Evolutionary conservation across 1,140 invertebrate species (phyloP).

Genomic region (Heterodera schachtii): DNA sequence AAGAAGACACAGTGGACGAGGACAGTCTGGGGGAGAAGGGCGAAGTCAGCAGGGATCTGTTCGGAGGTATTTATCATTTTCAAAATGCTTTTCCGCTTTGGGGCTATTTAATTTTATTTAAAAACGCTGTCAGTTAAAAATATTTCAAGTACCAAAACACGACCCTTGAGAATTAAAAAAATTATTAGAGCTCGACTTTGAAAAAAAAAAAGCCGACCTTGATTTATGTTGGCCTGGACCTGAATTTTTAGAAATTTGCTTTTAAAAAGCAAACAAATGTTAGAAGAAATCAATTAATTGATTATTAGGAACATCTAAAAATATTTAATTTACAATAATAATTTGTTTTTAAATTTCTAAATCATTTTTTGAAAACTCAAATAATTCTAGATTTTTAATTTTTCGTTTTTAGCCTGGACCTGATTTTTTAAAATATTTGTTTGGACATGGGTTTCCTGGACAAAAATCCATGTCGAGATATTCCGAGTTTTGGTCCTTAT

Average conservation of each 20-base stretch:
- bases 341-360: no score
- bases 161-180: neutral
- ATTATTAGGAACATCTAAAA: neutral
- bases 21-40: conserved; percentile 13
- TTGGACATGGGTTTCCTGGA: no score
- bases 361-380: neutral
- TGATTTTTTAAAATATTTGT: no score
- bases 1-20: conserved; percentile 33
- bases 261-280: neutral
- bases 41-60: conserved; percentile 7
- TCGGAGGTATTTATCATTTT: conserved; percentile 26
- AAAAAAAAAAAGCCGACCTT: neutral
- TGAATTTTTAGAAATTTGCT: neutral
- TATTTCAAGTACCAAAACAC: no score
- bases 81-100: neutral
- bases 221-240: no score
- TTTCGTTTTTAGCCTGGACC: no score
- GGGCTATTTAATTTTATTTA: no score
- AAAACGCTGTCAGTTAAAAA: no score
- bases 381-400: no score
- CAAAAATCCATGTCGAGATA: no score
- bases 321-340: no score
- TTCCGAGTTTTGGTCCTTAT: no score
- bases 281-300: neutral
- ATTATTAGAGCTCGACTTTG: neutral